Evolutionary conservation across 2,797 vertebrate genomes (phyloP).

Genomic region (Oophaga sylvatica): DNA sequence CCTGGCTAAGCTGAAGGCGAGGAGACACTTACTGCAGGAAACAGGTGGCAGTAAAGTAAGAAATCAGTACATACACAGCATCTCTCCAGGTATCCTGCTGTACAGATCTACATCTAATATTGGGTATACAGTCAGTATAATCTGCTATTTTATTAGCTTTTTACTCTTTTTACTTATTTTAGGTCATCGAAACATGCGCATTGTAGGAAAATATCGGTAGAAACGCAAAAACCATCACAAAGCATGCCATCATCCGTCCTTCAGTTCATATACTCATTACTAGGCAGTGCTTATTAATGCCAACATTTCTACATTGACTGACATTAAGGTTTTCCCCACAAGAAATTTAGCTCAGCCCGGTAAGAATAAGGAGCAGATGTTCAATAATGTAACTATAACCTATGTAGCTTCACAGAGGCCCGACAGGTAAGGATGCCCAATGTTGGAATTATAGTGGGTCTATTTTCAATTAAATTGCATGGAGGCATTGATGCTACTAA

Average conservation of each 20-base stretch:
- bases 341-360: too few relatives aligned
- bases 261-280: background rate
- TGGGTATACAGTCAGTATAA: background rate
- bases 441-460: too few relatives aligned
- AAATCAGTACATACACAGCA: background rate
- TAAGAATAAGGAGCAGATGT: too few relatives aligned
- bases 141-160: background rate
- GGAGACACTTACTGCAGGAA: constrained; percentile 8
- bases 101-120: background rate
- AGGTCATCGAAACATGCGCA: background rate
- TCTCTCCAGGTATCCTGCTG: background rate
- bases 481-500: too few relatives aligned
- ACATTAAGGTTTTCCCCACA: background rate
- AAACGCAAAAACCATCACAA: background rate
- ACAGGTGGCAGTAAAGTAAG: background rate
- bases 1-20: background rate
- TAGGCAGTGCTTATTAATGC: too few relatives aligned
- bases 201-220: background rate
- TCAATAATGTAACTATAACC: too few relatives aligned
- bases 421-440: too few relatives aligned
- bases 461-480: too few relatives aligned
- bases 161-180: background rate
- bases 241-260: background rate
- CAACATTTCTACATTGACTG: too few relatives aligned
- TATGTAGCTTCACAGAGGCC: too few relatives aligned